phyloP scores from a whole-genome alignment of 2,113 vertebrate genomes.

The Sciurus niger region DNA sequence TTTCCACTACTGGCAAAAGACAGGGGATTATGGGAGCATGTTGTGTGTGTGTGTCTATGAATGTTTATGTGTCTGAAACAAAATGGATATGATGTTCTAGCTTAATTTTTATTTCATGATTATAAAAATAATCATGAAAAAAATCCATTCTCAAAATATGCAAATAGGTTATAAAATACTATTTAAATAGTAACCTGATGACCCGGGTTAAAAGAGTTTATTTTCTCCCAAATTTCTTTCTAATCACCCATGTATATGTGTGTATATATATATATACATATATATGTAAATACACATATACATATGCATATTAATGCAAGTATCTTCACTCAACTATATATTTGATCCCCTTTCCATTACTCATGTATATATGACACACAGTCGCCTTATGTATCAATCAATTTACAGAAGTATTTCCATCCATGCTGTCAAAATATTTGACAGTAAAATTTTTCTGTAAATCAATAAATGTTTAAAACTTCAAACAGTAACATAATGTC shows the following conservation, averaged over 20 bases:
- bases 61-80: constrained; percentile 45
- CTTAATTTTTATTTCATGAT: constrained; percentile 59
- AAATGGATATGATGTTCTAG: constrained; percentile 52
- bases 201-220: constrained; percentile 61
- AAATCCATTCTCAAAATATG: constrained; percentile 19
- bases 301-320: background rate
- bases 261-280: no score
- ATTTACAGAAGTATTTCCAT: constrained; percentile 18
- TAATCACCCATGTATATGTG: background rate
- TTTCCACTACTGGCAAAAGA: constrained; percentile 52
- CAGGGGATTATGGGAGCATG: background rate
- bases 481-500: constrained; percentile 46
- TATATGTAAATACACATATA: background rate
- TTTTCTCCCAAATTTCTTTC: constrained; percentile 35
- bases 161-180: constrained; percentile 30
- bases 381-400: background rate
- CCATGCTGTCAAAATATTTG: constrained; percentile 57
- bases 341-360: background rate
- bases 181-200: constrained; percentile 56
- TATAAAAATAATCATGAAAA: constrained; percentile 37
- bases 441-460: constrained; percentile 52
- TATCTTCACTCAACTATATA: constrained; percentile 50
- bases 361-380: constrained; percentile 44
- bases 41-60: background rate
- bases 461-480: constrained; percentile 57